A percentile compares a stretch with the other conserved stretches of the same genome.
phyloP scores from a whole-genome alignment of 2,113 vertebrate species.

The Osmerus eperlanus region DNA sequence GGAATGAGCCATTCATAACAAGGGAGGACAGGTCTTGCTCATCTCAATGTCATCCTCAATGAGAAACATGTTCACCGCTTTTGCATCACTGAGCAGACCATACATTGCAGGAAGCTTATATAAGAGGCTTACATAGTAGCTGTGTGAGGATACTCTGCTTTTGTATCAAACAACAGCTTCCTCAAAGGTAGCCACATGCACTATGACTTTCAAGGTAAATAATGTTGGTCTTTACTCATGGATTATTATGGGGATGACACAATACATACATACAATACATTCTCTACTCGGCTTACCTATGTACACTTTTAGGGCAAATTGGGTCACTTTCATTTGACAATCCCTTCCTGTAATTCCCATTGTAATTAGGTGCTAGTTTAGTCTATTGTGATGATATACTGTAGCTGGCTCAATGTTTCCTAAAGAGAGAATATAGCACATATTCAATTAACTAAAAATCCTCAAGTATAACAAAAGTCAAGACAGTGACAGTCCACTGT shows the following conservation, averaged over 20 bases:
- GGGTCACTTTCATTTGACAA: too few relatives aligned
- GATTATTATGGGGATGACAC: too few relatives aligned
- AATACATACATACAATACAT: too few relatives aligned
- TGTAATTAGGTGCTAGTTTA: background rate
- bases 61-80: background rate
- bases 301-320: too few relatives aligned
- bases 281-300: too few relatives aligned
- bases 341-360: background rate
- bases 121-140: too few relatives aligned
- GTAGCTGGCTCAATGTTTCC: background rate
- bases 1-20: slow-evolving; percentile 21
- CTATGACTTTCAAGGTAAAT: too few relatives aligned
- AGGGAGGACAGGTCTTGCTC: slow-evolving; percentile 1
- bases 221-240: too few relatives aligned
- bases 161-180: too few relatives aligned
- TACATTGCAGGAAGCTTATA: too few relatives aligned
- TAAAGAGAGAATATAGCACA: slow-evolving; percentile 12
- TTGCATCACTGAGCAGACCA: slow-evolving; percentile 9
- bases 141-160: too few relatives aligned
- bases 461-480: slow-evolving; percentile 31
- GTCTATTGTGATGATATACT: background rate
- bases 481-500: slow-evolving; percentile 40
- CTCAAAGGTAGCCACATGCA: too few relatives aligned
- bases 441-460: slow-evolving; percentile 36
- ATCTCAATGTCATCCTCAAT: slow-evolving; percentile 15